Conservation (phyloP, 2,797 vertebrate genomes). For the Paramormyrops hopkinsi region DNA sequence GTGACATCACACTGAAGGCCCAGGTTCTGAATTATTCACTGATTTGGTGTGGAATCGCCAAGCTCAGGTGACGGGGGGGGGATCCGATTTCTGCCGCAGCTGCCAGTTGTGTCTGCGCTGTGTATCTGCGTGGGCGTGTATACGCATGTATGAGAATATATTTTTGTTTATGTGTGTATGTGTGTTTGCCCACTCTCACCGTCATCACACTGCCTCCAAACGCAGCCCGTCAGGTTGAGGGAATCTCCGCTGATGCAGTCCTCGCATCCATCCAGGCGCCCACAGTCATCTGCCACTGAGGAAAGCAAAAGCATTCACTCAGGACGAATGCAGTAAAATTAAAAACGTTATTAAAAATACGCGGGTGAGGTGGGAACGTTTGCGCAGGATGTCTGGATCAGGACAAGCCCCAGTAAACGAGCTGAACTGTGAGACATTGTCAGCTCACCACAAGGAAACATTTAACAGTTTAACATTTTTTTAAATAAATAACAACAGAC, state of each 20-base stretch:
- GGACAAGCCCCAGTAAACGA: neutral
- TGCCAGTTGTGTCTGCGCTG: slow-evolving; percentile 17
- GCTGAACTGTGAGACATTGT: neutral
- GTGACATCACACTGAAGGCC: slow-evolving; percentile 29
- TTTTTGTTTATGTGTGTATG: slow-evolving; percentile 22
- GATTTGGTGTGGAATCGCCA: slow-evolving; percentile 43
- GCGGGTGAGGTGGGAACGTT: neutral
- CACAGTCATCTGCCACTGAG: slow-evolving; percentile 48
- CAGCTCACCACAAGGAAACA: neutral
- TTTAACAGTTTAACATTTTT: neutral
- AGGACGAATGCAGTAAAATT: neutral
- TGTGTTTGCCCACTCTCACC: slow-evolving; percentile 43
- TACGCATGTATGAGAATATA: slow-evolving; percentile 24
- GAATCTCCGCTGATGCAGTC: slow-evolving; percentile 58
- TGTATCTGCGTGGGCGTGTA: slow-evolving; percentile 5
- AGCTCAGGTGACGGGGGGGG: slow-evolving; percentile 48
- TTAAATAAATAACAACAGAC: neutral
- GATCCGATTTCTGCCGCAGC: slow-evolving; percentile 60
- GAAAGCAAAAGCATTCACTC: neutral
- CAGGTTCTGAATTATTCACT: slow-evolving; percentile 62
- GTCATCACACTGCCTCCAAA: slow-evolving; percentile 64
- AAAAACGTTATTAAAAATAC: neutral
- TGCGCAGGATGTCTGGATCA: neutral
- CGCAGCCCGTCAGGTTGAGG: slow-evolving; percentile 63
- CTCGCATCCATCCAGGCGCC: slow-evolving; percentile 60